A percentile compares a stretch with the other conserved stretches of the same genome.
These are phyloP conservation scores for Paradoxurus hermaphroditus DNA, from an alignment of 2,113 vertebrate genomes.

Conservation along the genomic window DNA sequence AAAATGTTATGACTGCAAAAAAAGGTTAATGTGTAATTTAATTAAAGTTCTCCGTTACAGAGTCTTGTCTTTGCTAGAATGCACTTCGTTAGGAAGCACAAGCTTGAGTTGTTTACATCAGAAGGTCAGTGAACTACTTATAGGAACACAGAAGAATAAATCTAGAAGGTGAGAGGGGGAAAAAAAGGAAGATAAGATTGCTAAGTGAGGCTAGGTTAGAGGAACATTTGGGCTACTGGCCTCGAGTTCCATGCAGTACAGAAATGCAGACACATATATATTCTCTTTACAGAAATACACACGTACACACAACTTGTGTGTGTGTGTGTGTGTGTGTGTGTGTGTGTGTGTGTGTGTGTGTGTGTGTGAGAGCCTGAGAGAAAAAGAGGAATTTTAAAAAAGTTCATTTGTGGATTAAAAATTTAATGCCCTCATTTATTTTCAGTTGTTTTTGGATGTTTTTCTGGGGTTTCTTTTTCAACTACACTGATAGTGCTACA, in stretches of 20 bases:
- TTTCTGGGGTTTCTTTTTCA: constrained; percentile 24
- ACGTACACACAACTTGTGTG: neutral
- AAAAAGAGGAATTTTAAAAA: neutral
- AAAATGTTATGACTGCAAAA: neutral
- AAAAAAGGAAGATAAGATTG: neutral
- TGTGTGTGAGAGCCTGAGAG: neutral
- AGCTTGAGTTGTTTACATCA: neutral
- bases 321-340: too few species aligned
- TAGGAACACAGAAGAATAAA: constrained; percentile 2
- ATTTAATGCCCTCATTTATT: neutral
- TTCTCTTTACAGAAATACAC: neutral
- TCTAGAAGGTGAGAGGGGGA: neutral
- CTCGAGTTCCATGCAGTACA: neutral
- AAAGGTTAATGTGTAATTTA: neutral
- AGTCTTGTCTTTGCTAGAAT: neutral
- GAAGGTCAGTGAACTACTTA: constrained; percentile 17
- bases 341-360: neutral
- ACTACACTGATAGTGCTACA: neutral
- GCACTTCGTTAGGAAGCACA: neutral
- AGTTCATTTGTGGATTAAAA: neutral
- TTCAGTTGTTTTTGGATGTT: constrained; percentile 24
- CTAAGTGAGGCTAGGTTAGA: neutral
- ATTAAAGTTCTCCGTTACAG: neutral
- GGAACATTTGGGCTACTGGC: neutral
- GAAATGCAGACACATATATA: neutral